Percentiles rank a stretch among this genome's conserved stretches.
Conservation (phyloP, 2,113 vertebrate genomes). For the Delphinus delphis region DNA sequence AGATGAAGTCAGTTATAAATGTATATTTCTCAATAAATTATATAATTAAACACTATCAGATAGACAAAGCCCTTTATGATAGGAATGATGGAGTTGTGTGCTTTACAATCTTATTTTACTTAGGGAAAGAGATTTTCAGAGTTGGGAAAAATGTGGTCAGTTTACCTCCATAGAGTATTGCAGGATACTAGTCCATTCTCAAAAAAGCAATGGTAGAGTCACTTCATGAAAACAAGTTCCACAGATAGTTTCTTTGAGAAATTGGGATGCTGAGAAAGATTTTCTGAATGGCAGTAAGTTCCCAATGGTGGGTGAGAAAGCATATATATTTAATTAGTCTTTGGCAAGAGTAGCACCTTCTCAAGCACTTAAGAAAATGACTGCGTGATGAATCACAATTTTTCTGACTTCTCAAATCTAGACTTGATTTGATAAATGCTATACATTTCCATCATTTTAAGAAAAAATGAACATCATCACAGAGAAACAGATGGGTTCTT, state of each 20-base stretch:
- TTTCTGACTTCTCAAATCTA: conserved; percentile 24
- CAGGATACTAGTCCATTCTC: background rate
- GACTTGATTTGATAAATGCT: background rate
- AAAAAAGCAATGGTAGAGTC: background rate
- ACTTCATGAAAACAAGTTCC: background rate
- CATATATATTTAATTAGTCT: conserved; percentile 26
- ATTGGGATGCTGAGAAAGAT: background rate
- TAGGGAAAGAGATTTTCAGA: background rate
- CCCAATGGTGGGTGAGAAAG: conserved; percentile 1
- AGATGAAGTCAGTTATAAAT: background rate
- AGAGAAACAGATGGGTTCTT: background rate
- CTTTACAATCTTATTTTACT: background rate
- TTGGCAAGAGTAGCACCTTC: conserved; percentile 21
- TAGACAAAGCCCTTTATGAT: background rate
- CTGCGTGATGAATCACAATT: background rate
- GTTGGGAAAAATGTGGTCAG: background rate
- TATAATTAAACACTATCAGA: background rate
- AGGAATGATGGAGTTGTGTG: background rate
- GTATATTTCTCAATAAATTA: background rate
- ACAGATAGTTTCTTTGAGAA: background rate
- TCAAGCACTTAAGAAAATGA: conserved; percentile 9
- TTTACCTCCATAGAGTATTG: background rate
- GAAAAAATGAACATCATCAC: background rate
- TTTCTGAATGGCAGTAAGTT: background rate
- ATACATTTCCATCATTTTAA: background rate